These are phyloP conservation scores for Notothenia coriiceps DNA, from an alignment of 2,113 vertebrate species.

Conservation along the genomic window DNA sequence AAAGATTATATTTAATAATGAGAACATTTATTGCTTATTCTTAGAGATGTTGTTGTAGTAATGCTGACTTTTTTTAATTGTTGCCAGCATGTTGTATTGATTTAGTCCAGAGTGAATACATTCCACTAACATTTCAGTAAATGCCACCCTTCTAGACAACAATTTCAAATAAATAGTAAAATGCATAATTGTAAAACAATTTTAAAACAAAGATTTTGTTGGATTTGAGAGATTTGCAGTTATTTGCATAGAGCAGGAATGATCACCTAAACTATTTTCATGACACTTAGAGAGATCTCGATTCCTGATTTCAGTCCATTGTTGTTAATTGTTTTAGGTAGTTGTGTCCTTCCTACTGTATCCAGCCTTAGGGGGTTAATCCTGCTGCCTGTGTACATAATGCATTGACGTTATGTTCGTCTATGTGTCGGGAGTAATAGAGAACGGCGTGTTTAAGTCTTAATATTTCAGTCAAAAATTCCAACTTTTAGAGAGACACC, in stretches of 20 bases:
- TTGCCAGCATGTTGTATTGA: no score
- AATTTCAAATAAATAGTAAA: not conserved
- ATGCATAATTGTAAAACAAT: not conserved
- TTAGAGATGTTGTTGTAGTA: not conserved
- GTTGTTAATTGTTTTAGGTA: constrained; percentile 34
- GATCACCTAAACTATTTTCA: not conserved
- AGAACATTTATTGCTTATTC: not conserved
- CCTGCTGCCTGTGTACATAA: not conserved
- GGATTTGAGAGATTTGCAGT: not conserved
- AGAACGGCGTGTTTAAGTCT: not conserved
- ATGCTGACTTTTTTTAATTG: no score
- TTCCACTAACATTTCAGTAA: not conserved
- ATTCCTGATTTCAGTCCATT: constrained; percentile 24
- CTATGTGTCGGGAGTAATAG: not conserved
- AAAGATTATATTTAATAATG: no score
- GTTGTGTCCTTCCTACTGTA: constrained; percentile 13
- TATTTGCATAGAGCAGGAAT: not conserved
- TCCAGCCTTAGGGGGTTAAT: constrained; percentile 14
- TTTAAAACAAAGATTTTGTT: not conserved
- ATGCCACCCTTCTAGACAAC: not conserved
- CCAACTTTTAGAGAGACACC: not conserved
- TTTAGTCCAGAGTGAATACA: no score
- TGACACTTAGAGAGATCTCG: constrained; percentile 11
- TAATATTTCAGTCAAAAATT: constrained; percentile 42
- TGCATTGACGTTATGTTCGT: not conserved